Percentiles rank a stretch among this genome's conserved stretches.
These are phyloP conservation scores for Chloromyia formosa DNA, from an alignment of 2,888 invertebrate genomes.

Conservation along the genomic window DNA sequence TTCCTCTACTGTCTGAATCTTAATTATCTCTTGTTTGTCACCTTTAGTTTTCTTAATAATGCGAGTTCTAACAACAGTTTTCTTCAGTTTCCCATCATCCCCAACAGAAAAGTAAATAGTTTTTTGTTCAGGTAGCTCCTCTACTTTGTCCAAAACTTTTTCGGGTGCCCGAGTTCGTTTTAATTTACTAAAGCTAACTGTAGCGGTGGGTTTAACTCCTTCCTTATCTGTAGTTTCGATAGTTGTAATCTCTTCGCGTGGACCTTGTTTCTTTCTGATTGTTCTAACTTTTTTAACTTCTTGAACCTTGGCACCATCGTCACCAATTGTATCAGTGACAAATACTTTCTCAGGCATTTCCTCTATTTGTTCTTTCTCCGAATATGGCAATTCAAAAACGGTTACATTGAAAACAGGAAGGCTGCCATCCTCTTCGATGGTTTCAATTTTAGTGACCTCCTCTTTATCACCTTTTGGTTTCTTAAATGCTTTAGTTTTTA, in stretches of 20 bases:
- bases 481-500: constrained; percentile 59
- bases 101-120: constrained; percentile 59
- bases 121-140: constrained; percentile 60
- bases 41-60: constrained; percentile 58
- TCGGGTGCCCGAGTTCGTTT: constrained; percentile 53
- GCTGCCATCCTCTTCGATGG: constrained; percentile 55
- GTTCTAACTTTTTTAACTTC: constrained; percentile 57
- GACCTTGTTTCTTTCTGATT: constrained; percentile 56
- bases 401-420: constrained; percentile 54
- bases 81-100: constrained; percentile 56
- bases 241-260: constrained; percentile 57
- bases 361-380: constrained; percentile 45
- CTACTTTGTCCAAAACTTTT: constrained; percentile 43
- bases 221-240: constrained; percentile 56
- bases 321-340: constrained; percentile 55
- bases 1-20: constrained; percentile 65
- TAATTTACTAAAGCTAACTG: constrained; percentile 56
- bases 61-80: constrained; percentile 58
- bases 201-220: constrained; percentile 59
- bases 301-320: constrained; percentile 56
- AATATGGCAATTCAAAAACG: constrained; percentile 53
- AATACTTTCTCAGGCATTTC: constrained; percentile 52
- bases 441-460: constrained; percentile 57
- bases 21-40: constrained; percentile 62
- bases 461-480: constrained; percentile 58